phyloP scores from a whole-genome alignment of 2,888 invertebrate genomes.

The Drosophila multiciliata region DNA sequence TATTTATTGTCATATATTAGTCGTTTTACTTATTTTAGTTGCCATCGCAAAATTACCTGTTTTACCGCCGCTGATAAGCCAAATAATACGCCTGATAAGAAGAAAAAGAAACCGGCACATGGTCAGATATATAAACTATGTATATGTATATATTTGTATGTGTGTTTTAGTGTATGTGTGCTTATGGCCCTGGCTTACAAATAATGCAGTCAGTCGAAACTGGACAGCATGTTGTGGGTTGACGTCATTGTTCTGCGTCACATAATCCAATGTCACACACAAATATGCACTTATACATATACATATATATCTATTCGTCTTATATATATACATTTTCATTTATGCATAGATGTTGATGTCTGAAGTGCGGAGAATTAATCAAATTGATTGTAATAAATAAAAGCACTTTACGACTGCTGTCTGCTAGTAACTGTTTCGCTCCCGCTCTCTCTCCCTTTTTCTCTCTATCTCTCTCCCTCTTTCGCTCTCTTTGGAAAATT shows the following conservation, averaged over 20 bases:
- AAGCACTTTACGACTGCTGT: constrained; percentile 33
- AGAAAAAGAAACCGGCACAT: constrained; percentile 43
- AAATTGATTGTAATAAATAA: constrained; percentile 33
- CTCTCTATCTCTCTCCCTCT: background rate
- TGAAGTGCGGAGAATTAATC: constrained; percentile 43
- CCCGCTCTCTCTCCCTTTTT: background rate
- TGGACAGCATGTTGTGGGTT: constrained; percentile 23
- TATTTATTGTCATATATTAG: constrained; percentile 51
- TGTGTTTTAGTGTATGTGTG: background rate
- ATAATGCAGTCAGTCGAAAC: constrained; percentile 62
- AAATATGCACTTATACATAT: background rate
- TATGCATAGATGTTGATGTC: constrained; percentile 7
- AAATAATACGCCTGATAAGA: constrained; percentile 32
- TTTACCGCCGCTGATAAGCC: constrained; percentile 42
- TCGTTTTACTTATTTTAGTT: constrained; percentile 27
- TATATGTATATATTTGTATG: background rate
- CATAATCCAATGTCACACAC: constrained; percentile 36
- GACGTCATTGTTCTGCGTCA: constrained; percentile 44
- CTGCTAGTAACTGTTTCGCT: constrained; percentile 1
- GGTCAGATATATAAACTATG: constrained; percentile 24
- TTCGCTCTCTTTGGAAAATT: background rate
- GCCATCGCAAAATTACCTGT: constrained; percentile 44
- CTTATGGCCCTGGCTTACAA: constrained; percentile 38
- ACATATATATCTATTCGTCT: background rate
- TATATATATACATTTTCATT: background rate